These are phyloP conservation scores for Antitype chi DNA, from an alignment of 2,888 invertebrate species.

Conservation along the genomic window DNA sequence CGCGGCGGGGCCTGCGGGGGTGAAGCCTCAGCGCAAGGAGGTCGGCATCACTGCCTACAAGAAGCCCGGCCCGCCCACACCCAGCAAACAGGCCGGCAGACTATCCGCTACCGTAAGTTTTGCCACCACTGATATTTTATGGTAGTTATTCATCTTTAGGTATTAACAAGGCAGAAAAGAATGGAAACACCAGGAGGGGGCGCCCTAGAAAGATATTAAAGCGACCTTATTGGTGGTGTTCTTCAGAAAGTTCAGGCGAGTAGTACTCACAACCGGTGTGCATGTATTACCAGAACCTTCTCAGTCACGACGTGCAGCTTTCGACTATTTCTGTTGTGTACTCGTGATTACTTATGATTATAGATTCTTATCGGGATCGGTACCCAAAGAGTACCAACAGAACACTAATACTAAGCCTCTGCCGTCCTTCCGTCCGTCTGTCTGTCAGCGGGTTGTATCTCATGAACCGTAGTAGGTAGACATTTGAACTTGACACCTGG, in stretches of 20 bases:
- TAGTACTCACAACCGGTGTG: no score
- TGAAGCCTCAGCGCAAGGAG: constrained; percentile 87
- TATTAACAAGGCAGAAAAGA: not conserved
- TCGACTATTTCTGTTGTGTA: not conserved
- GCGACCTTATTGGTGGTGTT: not conserved
- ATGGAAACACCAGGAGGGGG: not conserved
- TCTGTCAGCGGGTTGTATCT: no score
- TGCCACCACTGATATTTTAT: not conserved
- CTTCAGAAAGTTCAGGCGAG: not conserved
- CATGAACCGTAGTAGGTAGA: no score
- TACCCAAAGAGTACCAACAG: no score
- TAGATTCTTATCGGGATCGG: not conserved
- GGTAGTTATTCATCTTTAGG: not conserved
- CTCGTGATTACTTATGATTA: not conserved
- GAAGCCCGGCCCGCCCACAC: constrained; percentile 96
- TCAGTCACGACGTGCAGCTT: not conserved
- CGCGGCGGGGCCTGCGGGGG: constrained; percentile 71
- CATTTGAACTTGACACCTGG: no score
- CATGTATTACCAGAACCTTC: not conserved
- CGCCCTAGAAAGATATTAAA: not conserved
- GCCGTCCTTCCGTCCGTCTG: no score
- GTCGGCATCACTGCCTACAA: constrained; percentile 94
- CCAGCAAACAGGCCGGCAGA: constrained; percentile 95
- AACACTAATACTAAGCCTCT: no score
- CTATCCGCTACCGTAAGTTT: constrained; percentile 92